Evolutionary conservation across 2,797 vertebrate species (phyloP).

Genomic region (Clarias platycephalus): DNA sequence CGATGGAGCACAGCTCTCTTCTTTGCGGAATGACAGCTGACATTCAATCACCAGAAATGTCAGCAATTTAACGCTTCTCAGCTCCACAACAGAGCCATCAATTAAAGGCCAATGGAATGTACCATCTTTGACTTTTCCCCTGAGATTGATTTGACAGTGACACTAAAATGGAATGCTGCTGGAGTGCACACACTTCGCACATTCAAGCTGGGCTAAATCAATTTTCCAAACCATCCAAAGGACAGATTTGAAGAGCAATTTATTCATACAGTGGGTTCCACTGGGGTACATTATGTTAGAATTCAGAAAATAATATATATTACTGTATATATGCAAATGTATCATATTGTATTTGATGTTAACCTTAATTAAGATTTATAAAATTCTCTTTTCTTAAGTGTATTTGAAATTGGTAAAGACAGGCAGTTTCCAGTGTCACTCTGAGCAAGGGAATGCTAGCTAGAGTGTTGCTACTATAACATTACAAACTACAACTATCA

Average conservation of each 20-base stretch:
- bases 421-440: constrained; percentile 34
- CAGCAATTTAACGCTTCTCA: constrained; percentile 76
- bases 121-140: constrained; percentile 66
- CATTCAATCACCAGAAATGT: constrained; percentile 65
- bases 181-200: constrained; percentile 25
- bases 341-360: constrained; percentile 23
- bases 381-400: constrained; percentile 25
- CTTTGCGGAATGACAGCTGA: constrained; percentile 66
- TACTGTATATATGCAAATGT: too few species aligned
- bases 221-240: constrained; percentile 13
- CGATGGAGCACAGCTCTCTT: constrained; percentile 58
- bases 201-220: constrained; percentile 30
- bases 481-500: constrained; percentile 48
- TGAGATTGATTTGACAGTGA: constrained; percentile 62
- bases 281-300: constrained; percentile 17
- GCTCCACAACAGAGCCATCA: constrained; percentile 69
- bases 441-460: constrained; percentile 9
- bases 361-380: constrained; percentile 40
- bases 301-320: too few species aligned
- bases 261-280: constrained; percentile 16
- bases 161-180: constrained; percentile 46
- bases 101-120: constrained; percentile 69
- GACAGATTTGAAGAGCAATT: constrained; percentile 29
- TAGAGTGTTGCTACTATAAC: constrained; percentile 33
- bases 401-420: constrained; percentile 40